Evolutionary conservation across 2,113 vertebrate species (phyloP).

Genomic region (Rhineura floridana): DNA sequence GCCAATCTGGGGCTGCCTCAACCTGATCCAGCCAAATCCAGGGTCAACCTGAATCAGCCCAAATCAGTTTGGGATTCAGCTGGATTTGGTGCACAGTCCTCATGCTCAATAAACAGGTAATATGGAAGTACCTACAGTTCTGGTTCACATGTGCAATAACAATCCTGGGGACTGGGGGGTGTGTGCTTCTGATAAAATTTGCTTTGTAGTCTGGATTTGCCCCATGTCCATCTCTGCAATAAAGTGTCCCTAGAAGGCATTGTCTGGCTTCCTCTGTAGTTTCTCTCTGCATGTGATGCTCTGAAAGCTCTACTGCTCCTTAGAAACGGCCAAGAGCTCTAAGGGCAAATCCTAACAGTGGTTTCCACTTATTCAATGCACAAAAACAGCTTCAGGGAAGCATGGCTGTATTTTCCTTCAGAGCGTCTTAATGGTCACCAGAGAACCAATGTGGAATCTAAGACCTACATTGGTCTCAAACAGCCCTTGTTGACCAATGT

Average conservation of each 20-base stretch:
- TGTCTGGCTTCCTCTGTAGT: background rate
- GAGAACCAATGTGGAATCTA: background rate
- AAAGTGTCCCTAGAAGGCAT: background rate
- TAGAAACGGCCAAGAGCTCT: background rate
- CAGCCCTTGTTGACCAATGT: background rate
- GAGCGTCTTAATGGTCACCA: background rate
- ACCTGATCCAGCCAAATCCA: too few species aligned
- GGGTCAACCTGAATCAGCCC: too few species aligned
- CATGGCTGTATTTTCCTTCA: background rate
- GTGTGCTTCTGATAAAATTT: background rate
- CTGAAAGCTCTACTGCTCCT: background rate
- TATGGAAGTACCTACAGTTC: too few species aligned
- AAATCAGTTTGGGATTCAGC: too few species aligned
- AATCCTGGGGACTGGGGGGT: background rate
- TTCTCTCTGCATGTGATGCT: background rate
- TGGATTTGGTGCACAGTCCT: too few species aligned
- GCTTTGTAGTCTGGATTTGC: background rate
- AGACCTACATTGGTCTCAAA: too few species aligned
- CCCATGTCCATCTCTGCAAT: background rate
- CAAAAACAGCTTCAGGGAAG: background rate
- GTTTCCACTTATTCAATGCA: too few species aligned
- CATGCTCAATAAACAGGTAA: too few species aligned
- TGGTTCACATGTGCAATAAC: background rate
- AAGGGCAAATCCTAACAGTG: too few species aligned
- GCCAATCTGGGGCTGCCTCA: too few species aligned